These are phyloP conservation scores for Cryptocephalus moraei DNA, from an alignment of 2,888 invertebrate genomes.

Conservation along the genomic window DNA sequence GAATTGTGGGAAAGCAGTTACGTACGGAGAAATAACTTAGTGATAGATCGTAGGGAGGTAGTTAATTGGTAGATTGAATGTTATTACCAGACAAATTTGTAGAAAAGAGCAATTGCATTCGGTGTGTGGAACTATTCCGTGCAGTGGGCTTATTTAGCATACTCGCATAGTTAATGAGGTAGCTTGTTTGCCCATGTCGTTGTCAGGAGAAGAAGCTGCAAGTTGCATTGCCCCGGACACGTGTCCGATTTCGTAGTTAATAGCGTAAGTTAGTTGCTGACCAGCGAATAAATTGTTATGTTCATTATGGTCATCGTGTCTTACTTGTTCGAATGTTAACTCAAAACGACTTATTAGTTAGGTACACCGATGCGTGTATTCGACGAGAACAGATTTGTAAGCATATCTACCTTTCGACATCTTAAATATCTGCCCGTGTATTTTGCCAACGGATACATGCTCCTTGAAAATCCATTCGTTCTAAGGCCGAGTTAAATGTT, in stretches of 20 bases:
- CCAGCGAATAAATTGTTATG: slow-evolving; percentile 26
- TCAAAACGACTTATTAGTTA: slow-evolving; percentile 24
- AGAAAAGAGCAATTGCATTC: background rate
- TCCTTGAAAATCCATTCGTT: background rate
- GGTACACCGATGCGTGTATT: slow-evolving; percentile 17
- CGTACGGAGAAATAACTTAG: too few relatives aligned
- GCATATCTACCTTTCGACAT: slow-evolving; percentile 19
- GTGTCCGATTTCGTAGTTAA: slow-evolving; percentile 18
- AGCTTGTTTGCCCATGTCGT: slow-evolving; percentile 21
- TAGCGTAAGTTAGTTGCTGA: slow-evolving; percentile 26
- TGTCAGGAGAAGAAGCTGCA: slow-evolving; percentile 7
- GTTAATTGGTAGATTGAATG: too few relatives aligned
- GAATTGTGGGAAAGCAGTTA: too few relatives aligned
- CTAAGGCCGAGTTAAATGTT: background rate
- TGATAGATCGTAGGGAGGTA: too few relatives aligned
- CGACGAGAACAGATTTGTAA: slow-evolving; percentile 21
- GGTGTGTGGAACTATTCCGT: background rate
- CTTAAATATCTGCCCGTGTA: slow-evolving; percentile 14
- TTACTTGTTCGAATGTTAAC: slow-evolving; percentile 24
- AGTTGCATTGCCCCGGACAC: slow-evolving; percentile 8
- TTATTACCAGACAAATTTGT: too few relatives aligned
- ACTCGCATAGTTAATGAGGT: slow-evolving; percentile 27
- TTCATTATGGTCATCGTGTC: slow-evolving; percentile 29
- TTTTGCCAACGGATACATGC: slow-evolving; percentile 1
- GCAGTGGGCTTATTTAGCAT: background rate